Conservation (phyloP, 2,888 invertebrate genomes). For the Microctonus brassicae region DNA sequence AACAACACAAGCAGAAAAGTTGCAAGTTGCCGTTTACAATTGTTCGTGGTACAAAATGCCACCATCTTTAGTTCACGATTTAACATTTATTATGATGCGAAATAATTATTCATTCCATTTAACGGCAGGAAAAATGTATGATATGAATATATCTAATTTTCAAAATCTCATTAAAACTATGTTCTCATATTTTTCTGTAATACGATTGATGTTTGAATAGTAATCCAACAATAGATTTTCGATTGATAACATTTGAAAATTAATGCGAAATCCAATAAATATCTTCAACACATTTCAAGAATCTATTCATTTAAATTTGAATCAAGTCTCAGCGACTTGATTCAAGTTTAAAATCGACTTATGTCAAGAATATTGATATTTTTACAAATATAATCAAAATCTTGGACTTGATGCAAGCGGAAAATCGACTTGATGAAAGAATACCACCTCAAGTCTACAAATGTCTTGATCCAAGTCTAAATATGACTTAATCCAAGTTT, state of each 20-base stretch:
- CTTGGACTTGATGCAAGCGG: too few species aligned
- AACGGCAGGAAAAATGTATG: slow-evolving; percentile 26
- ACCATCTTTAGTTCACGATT: neutral
- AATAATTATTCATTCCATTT: slow-evolving; percentile 22
- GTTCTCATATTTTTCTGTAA: neutral
- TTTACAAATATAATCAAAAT: too few species aligned
- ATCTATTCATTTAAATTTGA: too few species aligned
- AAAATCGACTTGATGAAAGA: too few species aligned
- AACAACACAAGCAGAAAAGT: slow-evolving; percentile 26
- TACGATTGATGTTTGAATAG: neutral
- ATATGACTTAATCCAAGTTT: too few species aligned
- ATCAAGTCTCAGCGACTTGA: too few species aligned
- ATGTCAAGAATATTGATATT: too few species aligned
- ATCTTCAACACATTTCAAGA: too few species aligned
- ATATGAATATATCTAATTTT: neutral
- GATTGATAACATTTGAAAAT: neutral
- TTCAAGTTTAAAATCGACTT: too few species aligned
- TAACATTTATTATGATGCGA: neutral
- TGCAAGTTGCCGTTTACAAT: slow-evolving; percentile 30
- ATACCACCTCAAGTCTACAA: too few species aligned
- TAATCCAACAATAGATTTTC: too few species aligned
- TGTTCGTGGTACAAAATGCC: slow-evolving; percentile 36
- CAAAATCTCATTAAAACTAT: neutral
- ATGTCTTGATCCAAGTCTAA: too few species aligned
- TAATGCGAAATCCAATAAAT: neutral